Conservation (phyloP, 2,888 invertebrate genomes). For the Apodemia hepburni region DNA sequence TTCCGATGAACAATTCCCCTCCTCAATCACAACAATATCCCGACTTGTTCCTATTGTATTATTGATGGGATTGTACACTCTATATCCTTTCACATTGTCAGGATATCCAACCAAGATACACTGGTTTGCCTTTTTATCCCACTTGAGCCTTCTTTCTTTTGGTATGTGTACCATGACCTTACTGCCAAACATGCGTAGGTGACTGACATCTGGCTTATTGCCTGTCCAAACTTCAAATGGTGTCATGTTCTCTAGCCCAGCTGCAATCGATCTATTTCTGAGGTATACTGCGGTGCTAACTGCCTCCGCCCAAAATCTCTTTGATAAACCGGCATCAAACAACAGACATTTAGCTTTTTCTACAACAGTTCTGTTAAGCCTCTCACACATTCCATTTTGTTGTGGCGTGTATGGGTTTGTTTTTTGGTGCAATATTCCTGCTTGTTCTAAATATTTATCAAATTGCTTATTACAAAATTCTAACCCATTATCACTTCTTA, state of each 20-base stretch:
- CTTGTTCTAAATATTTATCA: background rate
- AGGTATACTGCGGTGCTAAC: background rate
- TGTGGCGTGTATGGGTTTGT: background rate
- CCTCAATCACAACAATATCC: too few relatives aligned
- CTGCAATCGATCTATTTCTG: background rate
- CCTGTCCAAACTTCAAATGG: background rate
- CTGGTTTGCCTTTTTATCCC: background rate
- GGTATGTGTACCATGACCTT: background rate
- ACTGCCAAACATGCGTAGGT: background rate
- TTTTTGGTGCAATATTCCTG: slow-evolving; percentile 1
- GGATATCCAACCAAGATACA: background rate
- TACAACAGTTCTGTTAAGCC: background rate
- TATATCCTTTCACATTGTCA: too few relatives aligned
- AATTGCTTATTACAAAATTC: background rate
- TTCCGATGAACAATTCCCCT: too few relatives aligned
- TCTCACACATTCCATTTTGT: background rate
- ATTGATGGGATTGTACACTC: too few relatives aligned
- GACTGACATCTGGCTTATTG: background rate
- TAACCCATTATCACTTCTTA: background rate
- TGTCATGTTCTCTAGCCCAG: background rate
- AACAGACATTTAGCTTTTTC: slow-evolving; percentile 1
- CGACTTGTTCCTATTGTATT: background rate
- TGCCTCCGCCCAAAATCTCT: background rate
- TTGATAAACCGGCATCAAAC: background rate
- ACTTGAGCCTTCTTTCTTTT: too few relatives aligned